A percentile compares a stretch with the other conserved stretches of the same genome.
Evolutionary conservation across 2,113 vertebrate genomes (phyloP).

Genomic region (Gila orcuttii): DNA sequence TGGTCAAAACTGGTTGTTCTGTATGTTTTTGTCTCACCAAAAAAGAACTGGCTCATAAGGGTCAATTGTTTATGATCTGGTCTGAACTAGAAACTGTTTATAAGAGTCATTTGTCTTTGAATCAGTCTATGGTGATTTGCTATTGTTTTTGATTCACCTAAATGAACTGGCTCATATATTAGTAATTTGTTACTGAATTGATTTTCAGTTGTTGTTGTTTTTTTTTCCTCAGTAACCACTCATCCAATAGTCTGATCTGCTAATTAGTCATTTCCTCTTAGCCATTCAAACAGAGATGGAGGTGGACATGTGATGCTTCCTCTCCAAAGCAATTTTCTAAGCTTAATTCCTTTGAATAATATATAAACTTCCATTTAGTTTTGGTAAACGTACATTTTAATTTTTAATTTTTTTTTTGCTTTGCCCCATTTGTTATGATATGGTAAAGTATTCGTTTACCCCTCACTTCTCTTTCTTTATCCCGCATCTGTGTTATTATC

Average conservation of each 20-base stretch:
- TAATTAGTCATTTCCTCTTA: constrained; percentile 50
- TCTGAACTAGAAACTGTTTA: no score
- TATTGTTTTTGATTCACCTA: no score
- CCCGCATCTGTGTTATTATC: constrained; percentile 44
- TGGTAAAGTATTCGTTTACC: background rate
- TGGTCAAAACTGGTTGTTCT: no score
- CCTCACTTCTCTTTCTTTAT: constrained; percentile 38
- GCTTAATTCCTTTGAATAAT: background rate
- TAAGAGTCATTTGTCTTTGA: no score
- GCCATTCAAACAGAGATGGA: constrained; percentile 40
- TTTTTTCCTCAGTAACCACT: background rate
- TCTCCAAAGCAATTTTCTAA: background rate
- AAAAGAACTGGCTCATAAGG: no score
- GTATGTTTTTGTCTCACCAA: no score
- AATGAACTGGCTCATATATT: no score
- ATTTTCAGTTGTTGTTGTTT: background rate
- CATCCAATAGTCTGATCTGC: background rate
- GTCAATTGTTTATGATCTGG: no score
- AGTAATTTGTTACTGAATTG: background rate
- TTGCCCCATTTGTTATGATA: constrained; percentile 9
- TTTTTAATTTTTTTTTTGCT: background rate
- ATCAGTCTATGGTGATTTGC: no score
- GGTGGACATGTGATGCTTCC: constrained; percentile 43
- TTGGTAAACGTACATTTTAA: background rate
- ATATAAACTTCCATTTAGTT: background rate